Base-by-base conservation (phyloP, 1,140 invertebrate genomes). In the Pogonomyrmex barbatus region DNA sequence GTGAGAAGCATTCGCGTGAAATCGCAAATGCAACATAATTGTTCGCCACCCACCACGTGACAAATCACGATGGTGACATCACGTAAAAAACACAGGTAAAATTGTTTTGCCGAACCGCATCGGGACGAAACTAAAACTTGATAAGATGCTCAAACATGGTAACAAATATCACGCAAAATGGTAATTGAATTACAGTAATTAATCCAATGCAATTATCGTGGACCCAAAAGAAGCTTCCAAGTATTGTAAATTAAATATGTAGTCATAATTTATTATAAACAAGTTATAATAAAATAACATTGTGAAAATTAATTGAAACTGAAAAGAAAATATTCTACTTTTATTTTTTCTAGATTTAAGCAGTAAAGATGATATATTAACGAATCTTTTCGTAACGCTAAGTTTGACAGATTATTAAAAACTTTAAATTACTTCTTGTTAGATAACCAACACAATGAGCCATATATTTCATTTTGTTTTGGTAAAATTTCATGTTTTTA, bases 1-100 rank as follows among this genome's bases (percentile, higher is more conserved):
- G 82, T 56, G 54, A 24, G 77, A 86, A 86, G 89, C 85, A 65
- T 78, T 84, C 91, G 92, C 94, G 93, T 94, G 93, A 94, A 94
- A n/a, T n/a, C n/a, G n/a, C n/a, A n/a, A n/a, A n/a, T n/a, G n/a
- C n/a, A 94, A 93, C 90, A 92, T 94, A 94, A 94, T 94, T 91
- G 91, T 90, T 91, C 90, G 93, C 93, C 93, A 94, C 93, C 94
- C 93, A 94, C 91, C 91, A 94, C 93, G 93, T 94, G 93, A 93
- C 93, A 94, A 94, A 94, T 94, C 93, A 94, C 90, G 85, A 67
- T 77, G 92, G 90, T 76, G 91, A 89, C 86, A 88, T 85, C 87
- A 90, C 88, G 88, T 93, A 93, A 73, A 93, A 93, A 93, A 92
- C 90, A 71, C 86, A 77, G 71, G 54, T 45, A 68, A 88, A 92